phyloP scores from a whole-genome alignment of 2,797 vertebrate genomes.

The Scleropages formosus region DNA sequence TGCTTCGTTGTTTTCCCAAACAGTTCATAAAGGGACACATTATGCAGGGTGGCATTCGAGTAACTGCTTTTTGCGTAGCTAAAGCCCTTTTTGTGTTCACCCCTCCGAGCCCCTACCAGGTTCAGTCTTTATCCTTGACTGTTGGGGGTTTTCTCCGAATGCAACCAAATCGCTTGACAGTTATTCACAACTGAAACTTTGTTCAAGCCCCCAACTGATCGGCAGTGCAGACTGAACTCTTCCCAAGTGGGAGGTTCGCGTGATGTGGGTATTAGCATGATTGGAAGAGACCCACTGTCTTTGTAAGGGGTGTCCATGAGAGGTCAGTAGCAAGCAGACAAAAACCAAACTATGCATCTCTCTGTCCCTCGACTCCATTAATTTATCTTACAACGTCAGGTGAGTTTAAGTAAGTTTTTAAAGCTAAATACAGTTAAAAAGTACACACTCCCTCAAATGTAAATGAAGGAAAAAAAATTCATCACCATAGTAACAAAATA shows the following conservation, averaged over 20 bases:
- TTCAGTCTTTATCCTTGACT: conserved; percentile 13
- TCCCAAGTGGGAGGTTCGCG: conserved; percentile 7
- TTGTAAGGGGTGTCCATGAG: not conserved
- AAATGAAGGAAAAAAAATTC: conserved; percentile 42
- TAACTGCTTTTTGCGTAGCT: not conserved
- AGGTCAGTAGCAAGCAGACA: not conserved
- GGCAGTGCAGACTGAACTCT: not conserved
- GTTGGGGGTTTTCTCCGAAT: not conserved
- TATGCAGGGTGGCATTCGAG: not conserved
- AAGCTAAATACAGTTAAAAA: conserved; percentile 64
- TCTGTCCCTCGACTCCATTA: not conserved
- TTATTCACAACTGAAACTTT: not conserved
- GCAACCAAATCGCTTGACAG: too few relatives aligned
- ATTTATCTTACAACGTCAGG: conserved; percentile 33
- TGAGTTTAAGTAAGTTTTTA: conserved; percentile 47
- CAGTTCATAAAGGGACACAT: not conserved
- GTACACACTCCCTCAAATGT: conserved; percentile 55
- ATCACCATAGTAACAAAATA: conserved; percentile 39
- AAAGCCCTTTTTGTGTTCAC: not conserved
- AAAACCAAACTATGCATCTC: not conserved
- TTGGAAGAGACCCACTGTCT: too few relatives aligned
- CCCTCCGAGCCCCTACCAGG: not conserved
- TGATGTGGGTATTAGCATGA: not conserved
- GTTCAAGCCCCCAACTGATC: not conserved
- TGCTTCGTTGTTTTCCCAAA: not conserved